A percentile compares a stretch with the other conserved stretches of the same genome.
These are phyloP conservation scores for Petrolisthes manimaculis DNA, from an alignment of 2,888 invertebrate genomes.

Conservation along the genomic window DNA sequence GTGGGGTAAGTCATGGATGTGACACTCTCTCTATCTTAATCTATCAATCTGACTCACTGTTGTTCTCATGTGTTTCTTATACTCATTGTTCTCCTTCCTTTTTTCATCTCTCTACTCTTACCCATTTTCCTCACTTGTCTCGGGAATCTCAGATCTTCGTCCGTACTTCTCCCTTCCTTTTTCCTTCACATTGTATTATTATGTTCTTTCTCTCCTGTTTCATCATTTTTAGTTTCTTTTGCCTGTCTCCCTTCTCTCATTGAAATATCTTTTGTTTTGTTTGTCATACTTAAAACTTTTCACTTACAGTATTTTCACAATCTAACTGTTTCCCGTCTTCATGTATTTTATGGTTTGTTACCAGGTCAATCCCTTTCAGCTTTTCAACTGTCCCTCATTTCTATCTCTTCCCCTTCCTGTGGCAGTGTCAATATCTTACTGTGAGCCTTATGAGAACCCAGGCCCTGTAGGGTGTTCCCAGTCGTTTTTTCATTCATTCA, in stretches of 20 bases:
- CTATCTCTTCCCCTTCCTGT: too few relatives aligned
- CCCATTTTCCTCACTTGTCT: not conserved
- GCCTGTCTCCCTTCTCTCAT: not conserved
- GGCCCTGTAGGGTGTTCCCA: not conserved
- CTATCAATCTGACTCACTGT: not conserved
- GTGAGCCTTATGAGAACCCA: not conserved
- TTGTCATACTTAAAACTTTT: not conserved
- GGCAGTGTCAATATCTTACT: too few relatives aligned
- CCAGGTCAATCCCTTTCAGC: too few relatives aligned
- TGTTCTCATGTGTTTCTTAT: not conserved
- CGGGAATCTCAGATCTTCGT: not conserved
- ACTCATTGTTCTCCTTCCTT: not conserved
- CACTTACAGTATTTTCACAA: not conserved
- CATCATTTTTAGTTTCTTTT: too few relatives aligned
- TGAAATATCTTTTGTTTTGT: not conserved
- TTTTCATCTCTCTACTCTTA: not conserved
- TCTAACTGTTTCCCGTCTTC: not conserved
- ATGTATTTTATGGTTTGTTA: too few relatives aligned
- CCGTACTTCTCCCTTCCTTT: not conserved
- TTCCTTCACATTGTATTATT: not conserved
- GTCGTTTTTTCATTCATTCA: not conserved
- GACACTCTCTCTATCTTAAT: not conserved
- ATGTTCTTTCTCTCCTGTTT: too few relatives aligned
- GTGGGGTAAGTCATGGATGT: conserved; percentile 45
- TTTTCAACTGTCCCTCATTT: too few relatives aligned